These are phyloP conservation scores for Microplitis mediator DNA, from an alignment of 1,140 invertebrate genomes.

Conservation along the genomic window DNA sequence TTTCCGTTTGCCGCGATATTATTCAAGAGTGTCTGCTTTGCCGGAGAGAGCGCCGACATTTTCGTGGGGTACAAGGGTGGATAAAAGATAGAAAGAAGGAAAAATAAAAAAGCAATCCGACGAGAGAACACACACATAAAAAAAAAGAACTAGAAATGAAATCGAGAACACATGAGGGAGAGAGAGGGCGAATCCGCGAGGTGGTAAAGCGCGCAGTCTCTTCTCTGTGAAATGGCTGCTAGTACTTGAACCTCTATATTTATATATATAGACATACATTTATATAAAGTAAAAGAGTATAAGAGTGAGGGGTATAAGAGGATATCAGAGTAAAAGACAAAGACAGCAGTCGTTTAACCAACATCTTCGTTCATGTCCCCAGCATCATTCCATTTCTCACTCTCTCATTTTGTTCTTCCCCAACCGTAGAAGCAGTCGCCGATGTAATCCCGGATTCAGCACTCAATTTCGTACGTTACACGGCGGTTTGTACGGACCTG, in stretches of 20 bases:
- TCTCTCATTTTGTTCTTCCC: too few relatives aligned
- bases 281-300: background rate
- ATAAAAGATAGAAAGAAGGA: background rate
- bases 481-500: conserved; percentile 48
- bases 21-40: conserved; percentile 26
- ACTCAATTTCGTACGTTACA: conserved; percentile 63
- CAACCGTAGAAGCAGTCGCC: background rate
- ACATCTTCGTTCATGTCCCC: too few relatives aligned
- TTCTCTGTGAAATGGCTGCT: conserved; percentile 11
- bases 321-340: background rate
- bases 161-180: background rate
- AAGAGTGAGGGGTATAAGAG: background rate
- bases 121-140: background rate
- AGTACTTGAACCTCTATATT: too few relatives aligned
- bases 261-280: background rate
- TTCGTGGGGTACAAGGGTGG: background rate
- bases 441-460: conserved; percentile 61
- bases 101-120: background rate
- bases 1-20: conserved; percentile 30
- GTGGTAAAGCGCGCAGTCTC: conserved; percentile 27
- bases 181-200: conserved; percentile 22
- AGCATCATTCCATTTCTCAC: background rate
- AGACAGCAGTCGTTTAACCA: background rate
- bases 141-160: background rate
- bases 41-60: background rate